Conservation (phyloP, 2,113 vertebrate species). For the Tupaia chinensis region DNA sequence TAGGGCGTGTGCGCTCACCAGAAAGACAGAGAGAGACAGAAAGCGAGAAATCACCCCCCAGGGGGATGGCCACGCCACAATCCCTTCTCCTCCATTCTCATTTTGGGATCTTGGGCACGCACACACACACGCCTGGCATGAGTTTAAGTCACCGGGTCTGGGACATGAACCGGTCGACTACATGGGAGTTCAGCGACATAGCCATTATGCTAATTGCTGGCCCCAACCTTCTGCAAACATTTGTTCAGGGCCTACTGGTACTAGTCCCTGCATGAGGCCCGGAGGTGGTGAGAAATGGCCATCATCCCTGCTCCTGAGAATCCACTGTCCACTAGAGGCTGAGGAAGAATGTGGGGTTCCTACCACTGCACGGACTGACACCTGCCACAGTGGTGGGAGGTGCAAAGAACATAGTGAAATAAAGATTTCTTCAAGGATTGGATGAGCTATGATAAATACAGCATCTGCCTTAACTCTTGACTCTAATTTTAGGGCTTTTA, state of each 20-base stretch:
- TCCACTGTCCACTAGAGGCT: neutral
- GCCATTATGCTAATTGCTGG: too few species aligned
- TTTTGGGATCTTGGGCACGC: too few species aligned
- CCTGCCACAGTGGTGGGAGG: neutral
- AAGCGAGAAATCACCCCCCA: too few species aligned
- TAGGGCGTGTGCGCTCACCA: too few species aligned
- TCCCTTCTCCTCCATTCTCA: too few species aligned
- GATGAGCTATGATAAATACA: neutral
- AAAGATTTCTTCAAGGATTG: neutral
- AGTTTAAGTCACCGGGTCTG: too few species aligned
- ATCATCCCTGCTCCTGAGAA: neutral
- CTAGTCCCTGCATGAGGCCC: neutral
- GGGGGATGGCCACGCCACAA: too few species aligned
- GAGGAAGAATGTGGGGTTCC: neutral
- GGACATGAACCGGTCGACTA: too few species aligned
- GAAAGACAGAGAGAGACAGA: too few species aligned
- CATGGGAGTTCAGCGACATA: too few species aligned
- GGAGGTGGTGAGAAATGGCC: neutral
- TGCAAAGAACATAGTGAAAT: neutral
- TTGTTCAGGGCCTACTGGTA: neutral
- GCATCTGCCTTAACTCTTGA: neutral
- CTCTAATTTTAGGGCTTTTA: conserved; percentile 30
- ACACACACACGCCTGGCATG: too few species aligned
- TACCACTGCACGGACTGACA: too few species aligned
- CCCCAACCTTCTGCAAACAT: neutral